Evolutionary conservation across 2,888 invertebrate species (phyloP).

Genomic region (Helleia helle): DNA sequence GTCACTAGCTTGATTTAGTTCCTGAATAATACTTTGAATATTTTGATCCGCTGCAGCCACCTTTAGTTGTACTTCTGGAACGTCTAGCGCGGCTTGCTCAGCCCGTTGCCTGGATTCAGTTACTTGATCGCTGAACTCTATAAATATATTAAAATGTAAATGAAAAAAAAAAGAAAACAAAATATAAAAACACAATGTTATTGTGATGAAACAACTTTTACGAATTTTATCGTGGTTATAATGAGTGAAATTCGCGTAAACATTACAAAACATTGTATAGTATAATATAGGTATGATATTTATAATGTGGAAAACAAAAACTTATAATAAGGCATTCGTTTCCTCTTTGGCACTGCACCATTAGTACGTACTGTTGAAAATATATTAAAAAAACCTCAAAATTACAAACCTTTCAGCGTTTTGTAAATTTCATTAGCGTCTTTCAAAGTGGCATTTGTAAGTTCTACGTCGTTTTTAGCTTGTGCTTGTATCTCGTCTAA

Average conservation of each 20-base stretch:
- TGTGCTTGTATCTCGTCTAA: slow-evolving; percentile 83
- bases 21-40: slow-evolving; percentile 80
- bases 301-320: too few relatives aligned
- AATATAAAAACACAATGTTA: too few relatives aligned
- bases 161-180: neutral
- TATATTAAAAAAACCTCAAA: too few relatives aligned
- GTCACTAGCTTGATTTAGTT: slow-evolving; percentile 82
- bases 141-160: slow-evolving; percentile 12
- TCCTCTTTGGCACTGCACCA: too few relatives aligned
- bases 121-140: slow-evolving; percentile 93
- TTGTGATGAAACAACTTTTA: too few relatives aligned
- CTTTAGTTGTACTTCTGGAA: slow-evolving; percentile 83
- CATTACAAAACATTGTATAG: too few relatives aligned
- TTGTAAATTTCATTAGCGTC: slow-evolving; percentile 80
- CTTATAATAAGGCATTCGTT: too few relatives aligned
- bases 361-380: too few relatives aligned
- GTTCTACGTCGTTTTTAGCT: slow-evolving; percentile 87
- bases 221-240: too few relatives aligned
- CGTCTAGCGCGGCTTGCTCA: slow-evolving; percentile 80
- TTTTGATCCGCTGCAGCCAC: slow-evolving; percentile 76
- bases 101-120: slow-evolving; percentile 88
- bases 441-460: slow-evolving; percentile 79
- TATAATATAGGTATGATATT: too few relatives aligned
- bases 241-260: too few relatives aligned
- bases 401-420: slow-evolving; percentile 81